Conservation (phyloP, 2,888 invertebrate species). For the Dolichomitus sp. region DNA sequence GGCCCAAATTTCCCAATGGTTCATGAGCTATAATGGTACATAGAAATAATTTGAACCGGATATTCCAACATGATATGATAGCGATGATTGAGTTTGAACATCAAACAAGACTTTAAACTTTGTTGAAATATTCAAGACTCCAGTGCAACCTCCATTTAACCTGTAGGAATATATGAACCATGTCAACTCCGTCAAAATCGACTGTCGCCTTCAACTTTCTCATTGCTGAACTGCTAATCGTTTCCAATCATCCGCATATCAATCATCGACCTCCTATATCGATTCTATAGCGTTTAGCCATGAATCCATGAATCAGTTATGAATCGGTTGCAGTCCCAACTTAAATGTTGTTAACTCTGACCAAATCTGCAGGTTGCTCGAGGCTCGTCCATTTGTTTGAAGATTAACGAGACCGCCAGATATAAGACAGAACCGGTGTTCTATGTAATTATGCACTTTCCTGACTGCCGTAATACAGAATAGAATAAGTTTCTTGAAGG, state of each 20-base stretch:
- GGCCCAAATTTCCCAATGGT: no score
- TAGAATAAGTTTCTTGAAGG: conserved; percentile 1
- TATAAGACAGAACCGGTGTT: conserved; percentile 5
- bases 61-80: no score
- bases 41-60: no score
- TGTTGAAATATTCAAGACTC: not conserved
- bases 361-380: conserved; percentile 11
- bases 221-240: conserved; percentile 19
- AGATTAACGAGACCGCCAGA: conserved; percentile 33
- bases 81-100: no score
- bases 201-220: conserved; percentile 16
- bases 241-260: conserved; percentile 41
- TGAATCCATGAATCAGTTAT: conserved; percentile 30
- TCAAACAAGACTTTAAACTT: not conserved
- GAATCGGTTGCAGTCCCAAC: conserved; percentile 1
- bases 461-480: conserved; percentile 13
- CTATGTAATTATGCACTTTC: conserved; percentile 46
- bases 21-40: no score
- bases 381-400: conserved; percentile 23
- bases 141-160: not conserved
- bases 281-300: conserved; percentile 6
- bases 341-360: not conserved
- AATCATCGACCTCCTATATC: conserved; percentile 16
- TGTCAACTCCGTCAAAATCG: conserved; percentile 17
- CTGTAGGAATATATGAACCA: conserved; percentile 4